Percentiles rank a stretch among this genome's conserved stretches.
These are phyloP conservation scores for Allobates femoralis DNA, from an alignment of 2,797 vertebrate species.

Conservation along the genomic window DNA sequence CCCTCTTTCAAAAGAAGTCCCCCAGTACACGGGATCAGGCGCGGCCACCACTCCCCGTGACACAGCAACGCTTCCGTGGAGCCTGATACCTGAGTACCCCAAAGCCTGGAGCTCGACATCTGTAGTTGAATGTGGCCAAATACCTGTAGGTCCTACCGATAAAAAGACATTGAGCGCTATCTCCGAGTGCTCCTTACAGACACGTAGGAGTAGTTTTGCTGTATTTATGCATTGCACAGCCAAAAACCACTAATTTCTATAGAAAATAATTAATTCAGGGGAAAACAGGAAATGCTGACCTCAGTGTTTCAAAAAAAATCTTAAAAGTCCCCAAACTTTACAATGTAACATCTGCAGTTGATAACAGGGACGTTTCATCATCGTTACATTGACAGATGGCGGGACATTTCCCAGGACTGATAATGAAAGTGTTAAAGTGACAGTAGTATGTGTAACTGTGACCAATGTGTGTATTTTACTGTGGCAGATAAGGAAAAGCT, in stretches of 20 bases:
- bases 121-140: not conserved
- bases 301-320: not conserved
- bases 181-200: not conserved
- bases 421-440: conserved; percentile 40
- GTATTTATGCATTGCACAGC: not conserved
- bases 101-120: too few relatives aligned
- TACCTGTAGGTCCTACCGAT: not conserved
- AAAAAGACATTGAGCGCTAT: not conserved
- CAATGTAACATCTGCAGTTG: not conserved
- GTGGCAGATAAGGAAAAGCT: conserved; percentile 8
- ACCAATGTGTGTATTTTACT: conserved; percentile 9
- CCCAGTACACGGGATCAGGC: too few relatives aligned
- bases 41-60: too few relatives aligned
- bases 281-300: not conserved
- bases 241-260: not conserved
- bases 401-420: not conserved
- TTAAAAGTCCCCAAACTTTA: not conserved
- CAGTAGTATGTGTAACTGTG: not conserved
- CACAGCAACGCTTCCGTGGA: too few relatives aligned
- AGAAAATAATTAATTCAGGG: not conserved
- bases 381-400: conserved; percentile 18
- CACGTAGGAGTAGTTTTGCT: not conserved
- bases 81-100: too few relatives aligned
- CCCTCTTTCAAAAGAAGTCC: too few relatives aligned
- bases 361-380: conserved; percentile 25